Conservation (phyloP, 2,113 vertebrate species). For the Tinamus guttatus region DNA sequence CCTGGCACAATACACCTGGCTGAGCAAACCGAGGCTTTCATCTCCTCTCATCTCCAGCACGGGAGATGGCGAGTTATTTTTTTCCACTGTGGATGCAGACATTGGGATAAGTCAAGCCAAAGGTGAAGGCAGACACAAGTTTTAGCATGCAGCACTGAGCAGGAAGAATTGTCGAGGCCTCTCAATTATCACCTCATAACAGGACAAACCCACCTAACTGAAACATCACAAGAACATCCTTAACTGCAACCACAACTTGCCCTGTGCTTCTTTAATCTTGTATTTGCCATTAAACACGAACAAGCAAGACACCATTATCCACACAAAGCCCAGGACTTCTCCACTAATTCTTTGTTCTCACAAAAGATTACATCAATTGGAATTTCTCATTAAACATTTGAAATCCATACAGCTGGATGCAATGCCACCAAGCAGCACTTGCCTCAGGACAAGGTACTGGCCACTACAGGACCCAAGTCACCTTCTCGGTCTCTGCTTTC, state of each 20-base stretch:
- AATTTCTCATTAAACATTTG: not conserved
- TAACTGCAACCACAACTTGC: not conserved
- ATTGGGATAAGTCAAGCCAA: not conserved
- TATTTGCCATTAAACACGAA: not conserved
- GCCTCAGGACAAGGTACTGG: fast-evolving
- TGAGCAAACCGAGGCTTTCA: not conserved
- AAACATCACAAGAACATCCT: not conserved
- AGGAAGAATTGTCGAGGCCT: not conserved
- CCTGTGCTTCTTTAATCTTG: not conserved
- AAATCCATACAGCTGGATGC: not conserved
- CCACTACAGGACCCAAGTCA: not conserved
- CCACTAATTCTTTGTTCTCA: not conserved
- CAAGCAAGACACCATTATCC: not conserved
- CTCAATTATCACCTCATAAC: not conserved
- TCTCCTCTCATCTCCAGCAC: too few relatives aligned
- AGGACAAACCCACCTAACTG: not conserved
- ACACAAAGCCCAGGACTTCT: not conserved
- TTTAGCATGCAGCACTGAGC: not conserved
- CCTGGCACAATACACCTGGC: not conserved
- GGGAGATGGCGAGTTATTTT: too few relatives aligned
- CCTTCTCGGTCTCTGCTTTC: not conserved
- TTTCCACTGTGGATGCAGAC: too few relatives aligned
- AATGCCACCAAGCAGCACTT: not conserved
- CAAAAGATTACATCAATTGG: not conserved
- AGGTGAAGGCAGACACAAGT: not conserved